phyloP scores from a whole-genome alignment of 2,113 vertebrate genomes.

The Noctilio leporinus region DNA sequence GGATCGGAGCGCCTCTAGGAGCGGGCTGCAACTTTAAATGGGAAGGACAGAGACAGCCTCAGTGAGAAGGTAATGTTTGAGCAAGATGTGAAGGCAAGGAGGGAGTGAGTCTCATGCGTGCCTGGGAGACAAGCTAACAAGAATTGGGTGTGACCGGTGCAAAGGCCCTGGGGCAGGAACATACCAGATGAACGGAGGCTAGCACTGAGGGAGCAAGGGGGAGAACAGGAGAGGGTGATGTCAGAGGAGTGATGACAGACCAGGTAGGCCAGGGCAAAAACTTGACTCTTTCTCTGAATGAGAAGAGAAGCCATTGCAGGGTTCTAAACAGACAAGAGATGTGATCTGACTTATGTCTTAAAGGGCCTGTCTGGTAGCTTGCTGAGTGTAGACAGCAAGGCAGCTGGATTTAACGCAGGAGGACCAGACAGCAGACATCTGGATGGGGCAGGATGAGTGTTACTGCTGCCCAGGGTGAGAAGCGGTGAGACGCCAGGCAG shows the following conservation, averaged over 20 bases:
- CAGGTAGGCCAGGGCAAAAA: background rate
- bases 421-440: background rate
- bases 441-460: background rate
- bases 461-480: background rate
- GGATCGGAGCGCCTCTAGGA: background rate
- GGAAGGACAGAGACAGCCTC: background rate
- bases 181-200: too few species aligned
- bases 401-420: background rate
- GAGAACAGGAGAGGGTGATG: rapidly evolving
- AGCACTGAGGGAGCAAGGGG: too few species aligned
- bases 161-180: background rate
- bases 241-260: background rate
- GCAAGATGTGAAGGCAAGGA: background rate
- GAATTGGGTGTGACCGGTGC: background rate
- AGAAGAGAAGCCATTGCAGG: background rate
- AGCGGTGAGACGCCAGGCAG: background rate
- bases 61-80: background rate
- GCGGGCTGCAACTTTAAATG: background rate
- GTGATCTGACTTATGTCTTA: background rate
- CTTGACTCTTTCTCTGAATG: background rate
- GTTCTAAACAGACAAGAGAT: background rate
- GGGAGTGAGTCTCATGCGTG: background rate
- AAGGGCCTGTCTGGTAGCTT: background rate
- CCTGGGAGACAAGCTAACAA: background rate
- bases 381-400: background rate